Evolutionary conservation across 2,113 vertebrate genomes (phyloP), one percentile per base, ranked within the genome.

Genomic region (Pelusios castaneus): DNA sequence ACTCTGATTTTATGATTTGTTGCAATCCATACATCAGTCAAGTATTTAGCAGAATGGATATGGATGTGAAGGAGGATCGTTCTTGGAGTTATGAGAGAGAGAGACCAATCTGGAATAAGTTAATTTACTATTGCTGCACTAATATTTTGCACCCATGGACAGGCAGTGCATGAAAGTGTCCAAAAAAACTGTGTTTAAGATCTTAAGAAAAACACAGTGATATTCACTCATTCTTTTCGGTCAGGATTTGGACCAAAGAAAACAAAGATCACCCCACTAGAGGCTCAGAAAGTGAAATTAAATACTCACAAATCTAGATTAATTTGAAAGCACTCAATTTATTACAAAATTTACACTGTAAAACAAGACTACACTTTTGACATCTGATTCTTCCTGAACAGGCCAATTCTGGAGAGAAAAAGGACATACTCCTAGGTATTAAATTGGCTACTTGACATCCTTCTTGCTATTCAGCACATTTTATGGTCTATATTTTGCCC

Each of bases 261-360:
- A 97, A 88, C 85, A 85, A 91, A 6, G 10, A 90, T 60, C 79
- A n/a, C 24, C 8, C 21, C 10, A 2, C 80, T 87, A 87, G 47
- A 12, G 77, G 91, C 85, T 87, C 54, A 86, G 19, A 85, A 88
- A 92, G n/a, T 67, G n/a, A 70, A 70, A 93, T 41, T 75, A 52
- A 86, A 89, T 84, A 56, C 49, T 95, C 91, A 87, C 45, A 85
- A 95, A 92, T 94, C 81, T 11, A 91, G n/a, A 45, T 67, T 95
- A 54, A 45, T 95, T 49, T 8, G 63, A 87, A 88, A 89, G 82
- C 84, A 21, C 90, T 91, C 73, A 85, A 4, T 45, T 92, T 87
- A 29, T 5, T 76, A 45, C 25, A 76, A 27, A 82, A n/a, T 90
- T 85, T 92, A 38, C 84, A 93, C 88, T 2, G 3, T 77, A 80